A percentile compares a stretch with the other conserved stretches of the same genome.
phyloP scores from a whole-genome alignment of 1,140 invertebrate species.

The Apis dorsata region DNA sequence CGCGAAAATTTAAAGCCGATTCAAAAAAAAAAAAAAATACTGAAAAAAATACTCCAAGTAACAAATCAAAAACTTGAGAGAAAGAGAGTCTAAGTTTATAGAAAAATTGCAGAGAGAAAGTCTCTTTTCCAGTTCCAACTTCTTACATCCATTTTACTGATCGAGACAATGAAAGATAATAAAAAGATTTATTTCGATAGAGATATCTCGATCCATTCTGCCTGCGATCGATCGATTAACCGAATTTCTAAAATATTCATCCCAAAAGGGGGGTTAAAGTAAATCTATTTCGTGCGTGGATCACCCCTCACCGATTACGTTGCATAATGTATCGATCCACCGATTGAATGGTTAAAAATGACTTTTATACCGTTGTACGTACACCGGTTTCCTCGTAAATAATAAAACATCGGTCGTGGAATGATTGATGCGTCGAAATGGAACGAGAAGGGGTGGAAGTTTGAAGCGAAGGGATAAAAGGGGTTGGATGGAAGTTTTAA shows the following conservation, averaged over 20 bases:
- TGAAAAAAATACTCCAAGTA: neutral
- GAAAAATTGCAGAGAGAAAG: neutral
- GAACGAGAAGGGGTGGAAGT: neutral
- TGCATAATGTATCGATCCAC: slow-evolving; percentile 4
- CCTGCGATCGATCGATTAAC: slow-evolving; percentile 3
- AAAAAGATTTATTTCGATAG: neutral
- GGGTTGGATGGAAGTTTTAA: too few species aligned
- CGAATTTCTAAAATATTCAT: slow-evolving; percentile 26
- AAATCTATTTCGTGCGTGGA: neutral
- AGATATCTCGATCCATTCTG: neutral
- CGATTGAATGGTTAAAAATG: neutral
- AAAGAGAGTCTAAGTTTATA: neutral
- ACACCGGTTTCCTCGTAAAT: neutral
- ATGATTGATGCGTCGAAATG: slow-evolving; percentile 4
- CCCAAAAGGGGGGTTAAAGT: neutral
- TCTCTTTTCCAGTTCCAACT: neutral
- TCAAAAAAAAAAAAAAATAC: neutral
- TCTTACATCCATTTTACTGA: neutral
- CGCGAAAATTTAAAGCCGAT: neutral
- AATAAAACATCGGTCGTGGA: neutral
- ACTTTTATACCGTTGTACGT: neutral
- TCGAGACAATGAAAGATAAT: neutral
- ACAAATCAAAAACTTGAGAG: neutral
- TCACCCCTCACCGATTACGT: neutral
- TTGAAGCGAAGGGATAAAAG: neutral